Base-by-base conservation (phyloP, 2,113 vertebrate genomes). In the Melanotaenia duboulayi region DNA sequence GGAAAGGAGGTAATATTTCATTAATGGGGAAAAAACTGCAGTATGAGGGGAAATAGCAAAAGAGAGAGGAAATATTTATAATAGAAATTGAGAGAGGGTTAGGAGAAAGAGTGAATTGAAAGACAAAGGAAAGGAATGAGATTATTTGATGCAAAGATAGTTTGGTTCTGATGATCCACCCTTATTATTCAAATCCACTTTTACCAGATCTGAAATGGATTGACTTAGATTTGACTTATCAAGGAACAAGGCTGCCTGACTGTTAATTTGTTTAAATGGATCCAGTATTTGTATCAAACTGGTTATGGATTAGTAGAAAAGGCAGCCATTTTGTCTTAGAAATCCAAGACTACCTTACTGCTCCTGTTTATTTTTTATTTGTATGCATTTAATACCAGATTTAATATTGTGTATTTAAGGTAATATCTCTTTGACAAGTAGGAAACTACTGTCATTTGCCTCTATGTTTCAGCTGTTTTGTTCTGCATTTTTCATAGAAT, bases 191-290 rank as follows among this genome's bases (percentile, higher is more conserved):
- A 57, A 65, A 67, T 80, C 51, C 56, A 74, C 76, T 73, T 72
- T 62, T 66, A 28, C 73, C 77, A 52, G 32, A 71, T 48, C 28
- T 83, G 59, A 87, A 88, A 78, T 13, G 28, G 28, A 85, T 82
- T 84, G 88, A 82, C 73, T 83, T 55, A 5, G 42, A 63, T 81
- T 51, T 79, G 40, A 1, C 14, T 42, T 13, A 8, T 42, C 11
- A 42, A 42, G 12, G 13, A 68, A 17, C 19, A 35, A 24, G 55
- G n/a, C 73, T 76, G 63, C 44, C 49, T 60, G 52, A 74, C 65
- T 48, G 48, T 63, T 70, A 75, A 59, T 81, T 81, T 76, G 74
- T 87, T 84, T 77, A 56, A 86, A 86, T 83, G 14, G 60, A 57
- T 73, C 42, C 57, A 40, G 51, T 52, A 58, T 82, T 65, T 76